Percentiles rank a stretch among this genome's conserved stretches.
Conservation (phyloP, 2,113 vertebrate genomes). For the Anguilla rostrata region DNA sequence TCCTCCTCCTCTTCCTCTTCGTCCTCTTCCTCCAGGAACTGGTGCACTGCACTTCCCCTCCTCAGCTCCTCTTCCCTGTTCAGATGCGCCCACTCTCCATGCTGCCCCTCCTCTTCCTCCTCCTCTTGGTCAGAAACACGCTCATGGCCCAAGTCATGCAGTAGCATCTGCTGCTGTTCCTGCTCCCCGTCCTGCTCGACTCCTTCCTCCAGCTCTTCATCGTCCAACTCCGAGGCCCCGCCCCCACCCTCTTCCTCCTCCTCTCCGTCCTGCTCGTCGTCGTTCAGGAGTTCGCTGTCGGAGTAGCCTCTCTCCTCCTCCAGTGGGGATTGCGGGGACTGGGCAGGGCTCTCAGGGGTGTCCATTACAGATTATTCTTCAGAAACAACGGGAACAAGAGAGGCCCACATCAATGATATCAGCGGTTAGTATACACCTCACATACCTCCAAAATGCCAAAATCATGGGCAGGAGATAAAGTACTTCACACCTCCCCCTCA, state of each 20-base stretch:
- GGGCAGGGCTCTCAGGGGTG: slow-evolving; percentile 87
- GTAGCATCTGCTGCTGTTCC: slow-evolving; percentile 70
- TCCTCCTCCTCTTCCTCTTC: slow-evolving; percentile 58
- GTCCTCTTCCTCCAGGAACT: slow-evolving; percentile 64
- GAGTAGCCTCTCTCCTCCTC: slow-evolving; percentile 72
- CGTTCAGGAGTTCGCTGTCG: slow-evolving; percentile 60
- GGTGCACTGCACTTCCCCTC: slow-evolving; percentile 64
- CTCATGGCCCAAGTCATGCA: slow-evolving; percentile 46
- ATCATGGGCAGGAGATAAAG: neutral
- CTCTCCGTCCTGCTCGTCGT: slow-evolving; percentile 58
- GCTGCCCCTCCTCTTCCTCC: slow-evolving; percentile 74
- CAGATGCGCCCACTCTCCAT: slow-evolving; percentile 58
- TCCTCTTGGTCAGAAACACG: slow-evolving; percentile 68
- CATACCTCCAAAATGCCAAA: neutral
- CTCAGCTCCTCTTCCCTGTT: slow-evolving; percentile 62
- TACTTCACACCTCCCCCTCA: neutral
- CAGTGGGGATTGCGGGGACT: slow-evolving; percentile 81
- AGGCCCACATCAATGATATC: neutral
- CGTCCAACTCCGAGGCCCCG: slow-evolving; percentile 51
- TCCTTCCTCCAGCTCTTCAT: slow-evolving; percentile 42
- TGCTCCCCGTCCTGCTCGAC: slow-evolving; percentile 70
- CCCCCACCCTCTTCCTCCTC: slow-evolving; percentile 20
- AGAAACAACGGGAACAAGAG: slow-evolving; percentile 13
- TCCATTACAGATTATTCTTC: slow-evolving; percentile 78
- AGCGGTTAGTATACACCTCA: neutral